These are phyloP conservation scores for Stenodera caucasica DNA, from an alignment of 2,888 invertebrate genomes.

Conservation along the genomic window DNA sequence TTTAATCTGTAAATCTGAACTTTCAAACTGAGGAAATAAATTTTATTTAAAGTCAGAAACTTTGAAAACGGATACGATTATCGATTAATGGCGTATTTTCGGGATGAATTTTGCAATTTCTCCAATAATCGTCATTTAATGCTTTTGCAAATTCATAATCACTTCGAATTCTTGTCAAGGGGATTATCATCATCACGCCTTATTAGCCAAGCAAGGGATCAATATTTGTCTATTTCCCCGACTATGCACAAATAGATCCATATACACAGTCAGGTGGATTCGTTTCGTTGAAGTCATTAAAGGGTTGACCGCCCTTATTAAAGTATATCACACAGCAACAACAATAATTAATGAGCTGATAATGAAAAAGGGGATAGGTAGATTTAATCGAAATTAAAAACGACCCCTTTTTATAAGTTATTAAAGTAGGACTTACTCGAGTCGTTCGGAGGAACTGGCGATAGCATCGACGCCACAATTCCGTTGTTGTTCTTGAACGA, in stretches of 20 bases:
- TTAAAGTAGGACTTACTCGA: not conserved
- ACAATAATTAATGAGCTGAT: too few species aligned
- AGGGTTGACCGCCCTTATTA: not conserved
- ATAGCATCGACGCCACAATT: not conserved
- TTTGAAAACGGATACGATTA: too few species aligned
- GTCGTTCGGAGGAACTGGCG: not conserved
- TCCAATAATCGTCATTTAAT: too few species aligned
- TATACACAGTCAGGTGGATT: too few species aligned
- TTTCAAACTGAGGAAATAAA: too few species aligned
- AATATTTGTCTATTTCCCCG: conserved; percentile 28
- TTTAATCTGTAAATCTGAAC: too few species aligned
- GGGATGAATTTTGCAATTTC: too few species aligned
- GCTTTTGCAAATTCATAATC: conserved; percentile 9
- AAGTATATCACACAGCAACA: not conserved
- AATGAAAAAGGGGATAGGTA: too few species aligned
- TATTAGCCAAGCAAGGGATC: conserved; percentile 36
- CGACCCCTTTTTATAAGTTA: too few species aligned
- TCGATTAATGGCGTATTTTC: too few species aligned
- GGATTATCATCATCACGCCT: conserved; percentile 30
- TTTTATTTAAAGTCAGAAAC: too few species aligned
- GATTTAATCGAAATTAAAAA: too few species aligned
- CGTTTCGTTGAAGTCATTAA: not conserved
- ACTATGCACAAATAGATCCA: not conserved
- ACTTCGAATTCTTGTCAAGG: not conserved
- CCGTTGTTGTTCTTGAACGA: not conserved